These are phyloP conservation scores for Microplitis deprimator DNA, from an alignment of 2,888 invertebrate genomes.

Conservation along the genomic window DNA sequence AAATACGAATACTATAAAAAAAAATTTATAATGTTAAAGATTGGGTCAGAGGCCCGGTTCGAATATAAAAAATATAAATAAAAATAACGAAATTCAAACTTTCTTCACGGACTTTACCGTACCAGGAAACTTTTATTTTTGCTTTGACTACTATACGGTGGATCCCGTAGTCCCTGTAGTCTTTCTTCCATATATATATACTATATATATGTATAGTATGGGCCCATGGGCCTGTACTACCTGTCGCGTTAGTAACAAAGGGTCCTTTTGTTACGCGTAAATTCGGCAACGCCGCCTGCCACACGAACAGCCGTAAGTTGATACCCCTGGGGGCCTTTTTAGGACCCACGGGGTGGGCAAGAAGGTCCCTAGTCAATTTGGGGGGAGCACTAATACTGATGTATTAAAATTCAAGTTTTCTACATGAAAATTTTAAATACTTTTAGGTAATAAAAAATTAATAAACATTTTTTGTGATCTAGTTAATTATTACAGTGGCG, in stretches of 20 bases:
- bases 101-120: conserved; percentile 14
- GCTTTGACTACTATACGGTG: conserved; percentile 44
- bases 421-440: too few relatives aligned
- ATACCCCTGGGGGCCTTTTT: conserved; percentile 58
- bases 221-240: conserved; percentile 23
- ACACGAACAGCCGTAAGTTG: conserved; percentile 59
- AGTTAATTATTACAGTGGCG: too few relatives aligned
- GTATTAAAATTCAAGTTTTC: too few relatives aligned
- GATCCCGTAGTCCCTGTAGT: too few relatives aligned
- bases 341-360: conserved; percentile 23
- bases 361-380: background rate
- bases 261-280: conserved; percentile 58
- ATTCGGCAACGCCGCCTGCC: conserved; percentile 64
- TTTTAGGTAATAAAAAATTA: too few relatives aligned
- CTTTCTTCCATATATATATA: conserved; percentile 12
- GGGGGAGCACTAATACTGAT: too few relatives aligned
- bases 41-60: conserved; percentile 35
- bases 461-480: too few relatives aligned
- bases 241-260: conserved; percentile 47
- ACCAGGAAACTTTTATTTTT: conserved; percentile 48
- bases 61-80: conserved; percentile 9
- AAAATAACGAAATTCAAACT: conserved; percentile 34
- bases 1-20: background rate
- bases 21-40: conserved; percentile 24
- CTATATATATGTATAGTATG: conserved; percentile 44